Conservation (phyloP, 2,797 vertebrate species). For the Dendrocincla tyrannina region DNA sequence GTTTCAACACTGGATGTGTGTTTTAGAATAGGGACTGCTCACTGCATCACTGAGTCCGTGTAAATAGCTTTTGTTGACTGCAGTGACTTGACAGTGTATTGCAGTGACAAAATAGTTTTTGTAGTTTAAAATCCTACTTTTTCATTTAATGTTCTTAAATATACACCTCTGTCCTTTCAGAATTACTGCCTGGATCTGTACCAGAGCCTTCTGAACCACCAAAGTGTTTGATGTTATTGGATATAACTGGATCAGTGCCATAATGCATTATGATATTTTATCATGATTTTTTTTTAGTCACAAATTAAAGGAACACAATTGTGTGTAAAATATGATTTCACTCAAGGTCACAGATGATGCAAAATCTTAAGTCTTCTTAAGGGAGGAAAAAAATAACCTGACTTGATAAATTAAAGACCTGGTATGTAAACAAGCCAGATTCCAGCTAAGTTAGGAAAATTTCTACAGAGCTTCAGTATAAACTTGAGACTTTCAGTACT, state of each 20-base stretch:
- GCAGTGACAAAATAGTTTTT: background rate
- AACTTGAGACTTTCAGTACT: background rate
- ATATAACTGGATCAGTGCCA: background rate
- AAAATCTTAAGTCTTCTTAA: background rate
- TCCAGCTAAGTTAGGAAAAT: background rate
- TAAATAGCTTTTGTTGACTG: background rate
- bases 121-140: background rate
- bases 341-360: background rate
- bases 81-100: background rate
- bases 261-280: background rate
- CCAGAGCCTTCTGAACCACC: background rate
- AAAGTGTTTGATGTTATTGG: background rate
- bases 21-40: background rate
- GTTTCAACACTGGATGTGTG: background rate
- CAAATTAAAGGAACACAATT: background rate
- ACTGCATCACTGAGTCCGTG: background rate
- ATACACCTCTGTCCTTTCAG: background rate
- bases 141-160: background rate
- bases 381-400: background rate
- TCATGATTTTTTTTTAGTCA: background rate
- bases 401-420: background rate
- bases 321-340: background rate
- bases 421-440: background rate
- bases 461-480: background rate
- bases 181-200: background rate